These are phyloP conservation scores for Heliconius congener DNA, from an alignment of 1,140 invertebrate genomes.

Conservation along the genomic window DNA sequence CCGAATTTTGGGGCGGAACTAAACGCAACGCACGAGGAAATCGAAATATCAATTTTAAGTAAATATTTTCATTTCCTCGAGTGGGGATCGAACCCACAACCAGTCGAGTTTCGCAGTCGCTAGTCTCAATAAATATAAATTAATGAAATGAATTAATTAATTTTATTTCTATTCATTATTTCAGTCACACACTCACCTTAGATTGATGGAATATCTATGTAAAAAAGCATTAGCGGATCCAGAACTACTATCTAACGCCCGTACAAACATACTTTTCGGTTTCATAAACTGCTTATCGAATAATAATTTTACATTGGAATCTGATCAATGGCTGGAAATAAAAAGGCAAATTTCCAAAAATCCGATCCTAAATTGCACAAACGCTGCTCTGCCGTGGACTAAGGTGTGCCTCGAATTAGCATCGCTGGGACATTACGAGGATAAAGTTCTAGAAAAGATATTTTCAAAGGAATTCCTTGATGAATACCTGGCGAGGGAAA, in stretches of 20 bases:
- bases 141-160: too few species aligned
- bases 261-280: slow-evolving; percentile 66
- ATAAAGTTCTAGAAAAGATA: slow-evolving; percentile 76
- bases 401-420: slow-evolving; percentile 80
- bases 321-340: slow-evolving; percentile 80
- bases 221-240: slow-evolving; percentile 69
- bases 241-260: slow-evolving; percentile 52
- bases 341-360: slow-evolving; percentile 66
- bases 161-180: slow-evolving; percentile 33
- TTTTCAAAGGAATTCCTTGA: slow-evolving; percentile 77
- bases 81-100: too few species aligned
- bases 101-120: too few species aligned
- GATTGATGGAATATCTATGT: slow-evolving; percentile 82
- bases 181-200: slow-evolving; percentile 80
- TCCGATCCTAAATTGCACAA: slow-evolving; percentile 56
- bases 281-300: slow-evolving; percentile 80
- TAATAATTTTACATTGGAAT: slow-evolving; percentile 82
- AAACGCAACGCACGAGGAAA: too few species aligned
- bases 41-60: too few species aligned
- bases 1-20: too few species aligned
- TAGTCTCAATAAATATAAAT: too few species aligned
- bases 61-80: too few species aligned
- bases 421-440: slow-evolving; percentile 81
- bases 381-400: slow-evolving; percentile 69
- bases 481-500: slow-evolving; percentile 64